These are phyloP conservation scores for Panopea generosa DNA, from an alignment of 2,888 invertebrate species.

Conservation along the genomic window DNA sequence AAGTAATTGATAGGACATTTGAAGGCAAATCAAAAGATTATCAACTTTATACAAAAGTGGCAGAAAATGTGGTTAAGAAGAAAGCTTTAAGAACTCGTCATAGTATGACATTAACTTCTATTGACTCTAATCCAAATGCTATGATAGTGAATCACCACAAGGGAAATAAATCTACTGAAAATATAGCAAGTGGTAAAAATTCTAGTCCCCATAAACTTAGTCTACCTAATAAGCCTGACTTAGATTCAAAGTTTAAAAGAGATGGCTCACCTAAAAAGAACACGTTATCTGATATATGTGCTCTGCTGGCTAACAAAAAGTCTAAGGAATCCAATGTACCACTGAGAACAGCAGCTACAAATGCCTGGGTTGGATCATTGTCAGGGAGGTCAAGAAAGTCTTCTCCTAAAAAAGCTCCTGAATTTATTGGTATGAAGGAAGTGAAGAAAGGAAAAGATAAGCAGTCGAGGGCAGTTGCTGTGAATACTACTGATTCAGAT, in stretches of 20 bases:
- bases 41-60: slow-evolving; percentile 73
- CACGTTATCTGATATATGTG: background rate
- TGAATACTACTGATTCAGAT: too few species aligned
- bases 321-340: background rate
- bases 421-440: background rate
- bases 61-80: slow-evolving; percentile 68
- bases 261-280: slow-evolving; percentile 6
- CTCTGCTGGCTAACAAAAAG: background rate
- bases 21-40: slow-evolving; percentile 73
- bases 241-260: background rate
- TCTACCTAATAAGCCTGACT: too few species aligned
- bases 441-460: too few species aligned
- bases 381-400: slow-evolving; percentile 1
- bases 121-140: slow-evolving; percentile 72
- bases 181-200: background rate
- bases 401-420: background rate
- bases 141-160: slow-evolving; percentile 47
- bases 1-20: slow-evolving; percentile 67
- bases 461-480: too few species aligned
- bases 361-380: background rate
- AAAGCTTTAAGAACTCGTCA: slow-evolving; percentile 60
- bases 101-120: slow-evolving; percentile 65
- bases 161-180: slow-evolving; percentile 1
- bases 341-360: background rate
- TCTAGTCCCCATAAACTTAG: background rate